Evolutionary conservation across 23 tunicate species (phyloP).

Genomic region (Styela plicata): DNA sequence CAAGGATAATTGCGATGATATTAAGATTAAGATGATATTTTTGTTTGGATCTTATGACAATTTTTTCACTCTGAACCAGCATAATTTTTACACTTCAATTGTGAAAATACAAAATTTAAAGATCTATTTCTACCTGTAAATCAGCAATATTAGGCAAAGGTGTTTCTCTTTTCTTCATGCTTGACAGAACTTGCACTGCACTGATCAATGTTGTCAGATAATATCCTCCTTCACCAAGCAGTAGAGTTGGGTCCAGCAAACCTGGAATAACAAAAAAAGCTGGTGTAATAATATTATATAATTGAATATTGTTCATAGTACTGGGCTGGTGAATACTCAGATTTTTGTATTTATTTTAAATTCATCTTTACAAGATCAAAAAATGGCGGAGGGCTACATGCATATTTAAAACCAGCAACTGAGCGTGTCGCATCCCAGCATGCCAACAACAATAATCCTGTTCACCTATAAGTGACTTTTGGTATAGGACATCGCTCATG

Average conservation of each 20-base stretch:
- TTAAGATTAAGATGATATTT: neutral
- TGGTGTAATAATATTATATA: no score
- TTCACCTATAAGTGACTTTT: no score
- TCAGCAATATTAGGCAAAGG: constrained; percentile 77
- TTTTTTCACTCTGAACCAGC: neutral
- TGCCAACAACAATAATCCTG: no score
- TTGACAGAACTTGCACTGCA: constrained; percentile 88
- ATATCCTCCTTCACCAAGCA: constrained; percentile 94
- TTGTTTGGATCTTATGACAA: neutral
- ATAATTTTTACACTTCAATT: neutral
- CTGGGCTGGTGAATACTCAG: no score
- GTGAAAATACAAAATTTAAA: neutral
- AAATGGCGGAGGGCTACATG: no score
- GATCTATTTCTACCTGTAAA: constrained; percentile 83
- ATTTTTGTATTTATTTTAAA: no score
- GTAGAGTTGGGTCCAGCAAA: constrained; percentile 67
- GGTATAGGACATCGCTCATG: no score
- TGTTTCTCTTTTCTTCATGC: constrained; percentile 67
- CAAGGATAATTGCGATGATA: neutral
- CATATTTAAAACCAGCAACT: no score
- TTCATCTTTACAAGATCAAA: no score
- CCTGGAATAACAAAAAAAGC: constrained; percentile 40
- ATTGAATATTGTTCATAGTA: no score
- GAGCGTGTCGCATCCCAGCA: no score
- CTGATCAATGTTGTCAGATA: constrained; percentile 88